phyloP scores from a whole-genome alignment of 2,113 vertebrate species.

The Labeo rohita region DNA sequence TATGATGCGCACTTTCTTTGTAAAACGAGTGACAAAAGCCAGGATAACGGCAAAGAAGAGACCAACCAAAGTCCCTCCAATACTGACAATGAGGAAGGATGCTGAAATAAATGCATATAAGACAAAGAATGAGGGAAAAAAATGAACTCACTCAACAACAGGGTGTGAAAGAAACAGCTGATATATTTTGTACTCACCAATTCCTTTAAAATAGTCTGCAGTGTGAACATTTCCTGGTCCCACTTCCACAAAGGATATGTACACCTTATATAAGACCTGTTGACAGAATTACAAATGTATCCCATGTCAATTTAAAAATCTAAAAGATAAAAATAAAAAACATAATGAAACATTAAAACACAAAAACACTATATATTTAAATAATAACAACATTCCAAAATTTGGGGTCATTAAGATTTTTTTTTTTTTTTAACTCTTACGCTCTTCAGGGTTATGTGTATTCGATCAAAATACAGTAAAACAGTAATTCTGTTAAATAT shows the following conservation, averaged over 20 bases:
- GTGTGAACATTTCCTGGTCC: slow-evolving; percentile 85
- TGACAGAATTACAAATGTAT: not conserved
- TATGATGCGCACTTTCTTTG: slow-evolving; percentile 96
- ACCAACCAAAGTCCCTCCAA: slow-evolving; percentile 91
- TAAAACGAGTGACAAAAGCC: slow-evolving; percentile 93
- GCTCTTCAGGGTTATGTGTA: not conserved
- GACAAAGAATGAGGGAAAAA: not conserved
- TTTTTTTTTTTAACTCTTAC: not conserved
- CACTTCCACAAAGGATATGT: slow-evolving; percentile 94
- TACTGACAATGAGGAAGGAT: slow-evolving; percentile 93
- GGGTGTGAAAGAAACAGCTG: not conserved
- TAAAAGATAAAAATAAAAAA: not conserved
- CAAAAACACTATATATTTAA: not conserved
- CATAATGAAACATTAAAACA: not conserved
- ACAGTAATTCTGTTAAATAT: not conserved
- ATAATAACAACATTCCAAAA: not conserved
- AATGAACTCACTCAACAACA: not conserved
- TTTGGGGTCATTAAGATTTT: not conserved
- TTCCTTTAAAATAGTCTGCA: slow-evolving; percentile 91
- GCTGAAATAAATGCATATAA: slow-evolving; percentile 70
- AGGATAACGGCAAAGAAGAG: slow-evolving; percentile 92
- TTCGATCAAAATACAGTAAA: not conserved
- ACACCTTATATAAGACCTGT: slow-evolving; percentile 95
- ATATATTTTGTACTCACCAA: slow-evolving; percentile 82
- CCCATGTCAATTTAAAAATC: not conserved